phyloP scores from a whole-genome alignment of 2,797 vertebrate species.

The Alcedo quadribrachys region DNA sequence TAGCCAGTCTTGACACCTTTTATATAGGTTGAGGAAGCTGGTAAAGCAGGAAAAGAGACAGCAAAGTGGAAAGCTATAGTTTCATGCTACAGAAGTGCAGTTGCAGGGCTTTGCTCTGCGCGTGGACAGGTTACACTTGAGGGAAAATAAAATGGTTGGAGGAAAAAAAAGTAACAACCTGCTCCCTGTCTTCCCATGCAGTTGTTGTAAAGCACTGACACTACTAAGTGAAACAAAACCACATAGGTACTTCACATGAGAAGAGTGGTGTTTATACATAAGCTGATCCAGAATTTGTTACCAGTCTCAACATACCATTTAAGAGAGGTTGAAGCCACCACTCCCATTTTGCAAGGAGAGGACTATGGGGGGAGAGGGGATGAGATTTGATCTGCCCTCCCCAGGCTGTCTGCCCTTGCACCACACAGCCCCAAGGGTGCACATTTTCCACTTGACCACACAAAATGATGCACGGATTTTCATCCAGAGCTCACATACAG shows the following conservation, averaged over 20 bases:
- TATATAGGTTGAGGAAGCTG: background rate
- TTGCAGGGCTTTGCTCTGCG: background rate
- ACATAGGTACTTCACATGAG: background rate
- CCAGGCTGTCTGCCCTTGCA: background rate
- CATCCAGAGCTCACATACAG: background rate
- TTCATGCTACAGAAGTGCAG: background rate
- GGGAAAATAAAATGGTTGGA: background rate
- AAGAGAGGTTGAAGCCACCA: background rate
- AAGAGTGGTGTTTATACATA: fast-evolving
- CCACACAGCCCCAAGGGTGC: background rate
- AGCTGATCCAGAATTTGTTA: background rate
- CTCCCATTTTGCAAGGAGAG: background rate
- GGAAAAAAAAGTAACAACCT: background rate
- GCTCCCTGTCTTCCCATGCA: background rate
- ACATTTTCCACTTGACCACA: background rate
- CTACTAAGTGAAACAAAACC: background rate
- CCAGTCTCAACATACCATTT: background rate
- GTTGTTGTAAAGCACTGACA: background rate
- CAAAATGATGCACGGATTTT: background rate
- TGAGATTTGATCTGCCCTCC: background rate
- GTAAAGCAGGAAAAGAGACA: background rate
- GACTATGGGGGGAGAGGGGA: background rate
- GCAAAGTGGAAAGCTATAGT: background rate
- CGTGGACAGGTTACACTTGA: background rate
- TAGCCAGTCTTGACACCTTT: background rate